phyloP scores from a whole-genome alignment of 2,888 invertebrate genomes.

The Pelosia muscerda region DNA sequence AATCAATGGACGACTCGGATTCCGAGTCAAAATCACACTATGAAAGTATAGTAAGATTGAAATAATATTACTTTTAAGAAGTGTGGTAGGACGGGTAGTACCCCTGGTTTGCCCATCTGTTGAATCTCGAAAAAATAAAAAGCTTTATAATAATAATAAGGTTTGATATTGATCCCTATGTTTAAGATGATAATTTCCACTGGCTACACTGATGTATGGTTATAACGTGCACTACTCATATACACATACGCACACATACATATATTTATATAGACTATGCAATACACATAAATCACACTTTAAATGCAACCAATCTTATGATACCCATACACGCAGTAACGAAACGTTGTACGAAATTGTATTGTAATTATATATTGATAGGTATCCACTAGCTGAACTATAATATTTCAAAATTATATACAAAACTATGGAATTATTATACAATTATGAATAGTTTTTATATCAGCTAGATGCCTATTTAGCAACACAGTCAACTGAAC shows the following conservation, averaged over 20 bases:
- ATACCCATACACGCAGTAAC: constrained; percentile 14
- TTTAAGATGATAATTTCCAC: not conserved
- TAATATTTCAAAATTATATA: constrained; percentile 1
- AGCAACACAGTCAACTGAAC: not conserved
- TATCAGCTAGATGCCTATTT: not conserved
- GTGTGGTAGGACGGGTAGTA: no score
- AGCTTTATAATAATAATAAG: no score
- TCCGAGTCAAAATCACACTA: no score
- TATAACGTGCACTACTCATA: constrained; percentile 19
- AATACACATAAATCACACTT: constrained; percentile 26
- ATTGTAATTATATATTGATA: constrained; percentile 27
- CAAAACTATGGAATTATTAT: not conserved
- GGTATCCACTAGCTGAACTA: constrained; percentile 34
- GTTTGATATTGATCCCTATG: not conserved
- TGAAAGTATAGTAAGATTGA: no score
- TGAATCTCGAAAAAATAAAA: no score
- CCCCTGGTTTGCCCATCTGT: no score
- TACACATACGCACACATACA: constrained; percentile 30
- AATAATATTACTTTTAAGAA: no score
- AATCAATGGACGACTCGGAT: no score
- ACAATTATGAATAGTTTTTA: constrained; percentile 4
- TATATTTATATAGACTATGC: constrained; percentile 1
- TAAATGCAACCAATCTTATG: constrained; percentile 31
- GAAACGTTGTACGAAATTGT: constrained; percentile 13
- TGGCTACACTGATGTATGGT: constrained; percentile 17